These are phyloP conservation scores for Osmerus eperlanus DNA, from an alignment of 2,113 vertebrate genomes.

Conservation along the genomic window DNA sequence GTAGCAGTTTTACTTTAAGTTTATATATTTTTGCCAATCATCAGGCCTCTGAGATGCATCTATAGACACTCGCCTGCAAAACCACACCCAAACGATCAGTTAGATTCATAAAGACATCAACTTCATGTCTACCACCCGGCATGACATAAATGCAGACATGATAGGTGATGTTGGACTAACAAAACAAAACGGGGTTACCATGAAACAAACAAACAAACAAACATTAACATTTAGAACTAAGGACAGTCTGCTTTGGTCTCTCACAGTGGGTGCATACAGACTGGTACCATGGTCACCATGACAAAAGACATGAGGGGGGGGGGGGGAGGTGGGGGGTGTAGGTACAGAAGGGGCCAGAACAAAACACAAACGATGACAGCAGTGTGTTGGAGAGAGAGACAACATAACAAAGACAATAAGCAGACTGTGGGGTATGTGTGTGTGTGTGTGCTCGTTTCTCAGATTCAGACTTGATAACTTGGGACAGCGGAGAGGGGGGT, in stretches of 20 bases:
- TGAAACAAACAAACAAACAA: slow-evolving; percentile 55
- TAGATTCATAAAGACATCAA: background rate
- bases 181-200: slow-evolving; percentile 46
- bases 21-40: slow-evolving; percentile 9
- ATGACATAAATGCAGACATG: too few relatives aligned
- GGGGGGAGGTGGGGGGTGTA: background rate
- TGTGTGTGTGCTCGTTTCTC: slow-evolving; percentile 34
- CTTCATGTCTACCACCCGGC: background rate
- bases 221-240: slow-evolving; percentile 37
- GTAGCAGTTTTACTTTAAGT: slow-evolving; percentile 36
- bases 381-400: slow-evolving; percentile 34
- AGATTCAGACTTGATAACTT: slow-evolving; percentile 36
- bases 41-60: slow-evolving; percentile 10
- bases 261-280: slow-evolving; percentile 49
- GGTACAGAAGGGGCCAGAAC: slow-evolving; percentile 32
- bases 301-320: slow-evolving; percentile 31
- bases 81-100: slow-evolving; percentile 1
- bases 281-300: slow-evolving; percentile 37
- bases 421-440: slow-evolving; percentile 30
- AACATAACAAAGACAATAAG: slow-evolving; percentile 52
- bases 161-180: slow-evolving; percentile 13
- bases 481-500: slow-evolving; percentile 14
- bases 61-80: slow-evolving; percentile 3
- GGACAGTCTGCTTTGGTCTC: slow-evolving; percentile 57
- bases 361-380: slow-evolving; percentile 4